Base-by-base conservation (phyloP, 2,797 vertebrate species). In the Leuciscus waleckii region DNA sequence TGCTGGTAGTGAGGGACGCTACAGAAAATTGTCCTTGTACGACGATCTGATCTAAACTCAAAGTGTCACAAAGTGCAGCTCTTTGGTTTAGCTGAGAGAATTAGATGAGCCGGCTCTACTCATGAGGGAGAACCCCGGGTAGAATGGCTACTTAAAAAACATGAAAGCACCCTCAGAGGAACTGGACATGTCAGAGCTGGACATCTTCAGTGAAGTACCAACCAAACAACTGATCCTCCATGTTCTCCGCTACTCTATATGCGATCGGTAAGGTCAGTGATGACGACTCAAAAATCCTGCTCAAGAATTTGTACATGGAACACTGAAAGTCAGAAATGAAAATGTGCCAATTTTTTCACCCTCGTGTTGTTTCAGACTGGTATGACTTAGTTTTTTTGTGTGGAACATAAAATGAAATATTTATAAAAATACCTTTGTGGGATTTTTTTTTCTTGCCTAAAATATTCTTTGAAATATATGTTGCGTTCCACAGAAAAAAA, bases 81-180 rank as follows among this genome's bases (percentile, higher is more conserved):
- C 77, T 84, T 84, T 68, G 70, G 29, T 85, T 82, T 82, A 75
- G 75, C 61, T 37, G 13, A 69, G 79, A 85, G 86, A 88, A 88
- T 84, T 83, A 83, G 76, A 77, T 37, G 37, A 86, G 65, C 54
- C 63, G 35, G 74, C 58, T 26, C 61, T 51, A 58, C 77, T 78
- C 78, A 88, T 84, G 82, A 87, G 78, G 69, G 73, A 70, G 74
- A 68, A 81, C 65, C 71, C 61, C 29, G n/a, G 71, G 75, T 56
- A 81, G 83, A 89, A 87, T 79, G 49, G 85, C 83, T 86, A 85
- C 87, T 89, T 90, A 82, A 87, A 90, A 92, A 89, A 88, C 86
- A 90, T 89, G 86, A 85, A 87, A 86, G 61, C 75, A 69, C 17
- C 84, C 83, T n/a, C 78, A 9, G 80, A 68, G 84, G 85, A 84